phyloP scores from a whole-genome alignment of 2,888 invertebrate species.

The Drosophila imparisetae region DNA sequence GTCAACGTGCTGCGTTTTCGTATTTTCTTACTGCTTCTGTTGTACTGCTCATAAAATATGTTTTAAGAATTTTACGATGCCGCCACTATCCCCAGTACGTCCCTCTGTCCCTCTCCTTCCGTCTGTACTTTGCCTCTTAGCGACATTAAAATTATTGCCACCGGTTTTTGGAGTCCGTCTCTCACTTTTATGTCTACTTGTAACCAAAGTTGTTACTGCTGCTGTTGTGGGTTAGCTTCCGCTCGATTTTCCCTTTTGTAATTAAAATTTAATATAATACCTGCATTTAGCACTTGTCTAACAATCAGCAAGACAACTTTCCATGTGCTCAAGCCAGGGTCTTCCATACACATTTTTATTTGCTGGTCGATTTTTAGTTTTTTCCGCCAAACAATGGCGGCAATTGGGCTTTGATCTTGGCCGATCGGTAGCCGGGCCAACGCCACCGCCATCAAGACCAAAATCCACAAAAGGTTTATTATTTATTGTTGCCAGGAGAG shows the following conservation, averaged over 20 bases:
- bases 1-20: conserved; percentile 76
- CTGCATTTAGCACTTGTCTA: conserved; percentile 76
- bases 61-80: conserved; percentile 80
- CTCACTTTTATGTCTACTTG: conserved; percentile 75
- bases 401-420: conserved; percentile 67
- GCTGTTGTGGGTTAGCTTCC: conserved; percentile 61
- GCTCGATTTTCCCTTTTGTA: conserved; percentile 74
- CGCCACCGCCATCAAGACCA: conserved; percentile 73
- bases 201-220: conserved; percentile 37
- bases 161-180: conserved; percentile 70
- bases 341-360: conserved; percentile 55
- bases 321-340: conserved; percentile 51
- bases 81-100: conserved; percentile 52
- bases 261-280: conserved; percentile 68
- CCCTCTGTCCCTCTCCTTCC: conserved; percentile 17
- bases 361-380: conserved; percentile 26
- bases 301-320: conserved; percentile 58
- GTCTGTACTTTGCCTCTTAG: conserved; percentile 56
- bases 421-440: conserved; percentile 73
- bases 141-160: conserved; percentile 73
- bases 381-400: conserved; percentile 69
- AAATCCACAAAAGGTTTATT: conserved; percentile 80
- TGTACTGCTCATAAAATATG: conserved; percentile 73
- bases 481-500: conserved; percentile 76
- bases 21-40: conserved; percentile 57